Evolutionary conservation across 1,140 invertebrate species (phyloP).

Genomic region (Sminthurides bifidus): DNA sequence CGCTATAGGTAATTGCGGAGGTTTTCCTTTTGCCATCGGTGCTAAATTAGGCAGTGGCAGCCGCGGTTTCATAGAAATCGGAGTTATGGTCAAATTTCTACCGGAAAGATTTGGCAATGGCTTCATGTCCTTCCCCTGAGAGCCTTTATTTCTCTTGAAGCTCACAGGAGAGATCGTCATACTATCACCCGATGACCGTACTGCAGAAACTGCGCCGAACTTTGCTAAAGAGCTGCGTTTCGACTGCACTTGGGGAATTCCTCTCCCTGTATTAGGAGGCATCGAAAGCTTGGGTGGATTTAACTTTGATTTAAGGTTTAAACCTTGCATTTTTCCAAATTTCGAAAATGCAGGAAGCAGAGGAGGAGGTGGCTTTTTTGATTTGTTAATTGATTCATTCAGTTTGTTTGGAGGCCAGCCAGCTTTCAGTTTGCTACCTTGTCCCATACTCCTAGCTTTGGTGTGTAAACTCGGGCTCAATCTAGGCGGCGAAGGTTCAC

Average conservation of each 20-base stretch:
- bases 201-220: no score
- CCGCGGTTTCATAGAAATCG: conserved; percentile 11
- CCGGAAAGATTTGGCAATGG: conserved; percentile 7
- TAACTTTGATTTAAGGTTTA: background rate
- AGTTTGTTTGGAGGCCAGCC: background rate
- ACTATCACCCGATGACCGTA: conserved; percentile 8
- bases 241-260: no score
- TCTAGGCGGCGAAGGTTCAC: background rate
- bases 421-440: background rate
- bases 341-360: conserved; percentile 3
- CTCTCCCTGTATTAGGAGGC: no score
- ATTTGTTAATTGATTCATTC: background rate
- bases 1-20: background rate
- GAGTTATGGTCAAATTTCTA: conserved; percentile 15
- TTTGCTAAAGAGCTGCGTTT: no score
- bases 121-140: conserved; percentile 1
- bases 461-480: background rate
- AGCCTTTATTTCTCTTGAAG: conserved; percentile 9
- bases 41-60: conserved; percentile 14
- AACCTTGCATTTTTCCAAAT: background rate
- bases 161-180: conserved; percentile 16
- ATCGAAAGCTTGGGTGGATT: background rate
- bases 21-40: conserved; percentile 2
- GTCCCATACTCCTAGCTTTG: background rate
- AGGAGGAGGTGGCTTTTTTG: conserved; percentile 3